These are phyloP conservation scores for Ceyx erithaca DNA, from an alignment of 2,797 vertebrate species.

Conservation along the genomic window DNA sequence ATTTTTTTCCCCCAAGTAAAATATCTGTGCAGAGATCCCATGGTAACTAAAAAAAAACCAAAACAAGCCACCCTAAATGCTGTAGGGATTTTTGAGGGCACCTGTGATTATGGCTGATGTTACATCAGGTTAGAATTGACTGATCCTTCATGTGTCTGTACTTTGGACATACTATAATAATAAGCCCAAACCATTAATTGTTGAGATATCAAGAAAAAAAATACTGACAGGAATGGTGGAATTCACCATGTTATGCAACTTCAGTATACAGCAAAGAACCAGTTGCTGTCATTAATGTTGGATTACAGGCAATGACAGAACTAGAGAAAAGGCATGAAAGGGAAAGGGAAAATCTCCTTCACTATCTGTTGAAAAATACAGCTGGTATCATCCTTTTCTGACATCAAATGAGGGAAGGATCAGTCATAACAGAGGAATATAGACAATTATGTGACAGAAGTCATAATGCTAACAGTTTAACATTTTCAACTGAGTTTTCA, in stretches of 20 bases:
- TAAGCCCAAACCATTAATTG: neutral
- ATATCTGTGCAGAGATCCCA: neutral
- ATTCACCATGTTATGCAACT: neutral
- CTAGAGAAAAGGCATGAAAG: neutral
- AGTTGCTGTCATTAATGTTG: neutral
- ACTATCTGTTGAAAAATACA: neutral
- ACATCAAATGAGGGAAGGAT: neutral
- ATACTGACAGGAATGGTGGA: neutral
- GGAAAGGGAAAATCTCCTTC: neutral
- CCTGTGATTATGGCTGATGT: neutral
- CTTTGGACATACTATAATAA: neutral
- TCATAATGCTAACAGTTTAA: neutral
- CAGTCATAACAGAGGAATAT: neutral
- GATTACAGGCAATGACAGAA: neutral
- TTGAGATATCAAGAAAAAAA: neutral
- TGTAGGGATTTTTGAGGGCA: neutral
- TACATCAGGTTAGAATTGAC: neutral
- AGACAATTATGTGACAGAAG: neutral
- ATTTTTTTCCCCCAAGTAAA: neutral
- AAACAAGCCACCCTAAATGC: neutral
- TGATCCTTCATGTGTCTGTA: neutral
- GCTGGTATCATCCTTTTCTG: neutral
- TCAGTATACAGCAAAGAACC: neutral
- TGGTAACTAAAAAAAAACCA: neutral
- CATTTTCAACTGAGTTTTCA: neutral